These are phyloP conservation scores for Darevskia nairensis DNA, from an alignment of 2,797 vertebrate genomes.

Conservation along the genomic window DNA sequence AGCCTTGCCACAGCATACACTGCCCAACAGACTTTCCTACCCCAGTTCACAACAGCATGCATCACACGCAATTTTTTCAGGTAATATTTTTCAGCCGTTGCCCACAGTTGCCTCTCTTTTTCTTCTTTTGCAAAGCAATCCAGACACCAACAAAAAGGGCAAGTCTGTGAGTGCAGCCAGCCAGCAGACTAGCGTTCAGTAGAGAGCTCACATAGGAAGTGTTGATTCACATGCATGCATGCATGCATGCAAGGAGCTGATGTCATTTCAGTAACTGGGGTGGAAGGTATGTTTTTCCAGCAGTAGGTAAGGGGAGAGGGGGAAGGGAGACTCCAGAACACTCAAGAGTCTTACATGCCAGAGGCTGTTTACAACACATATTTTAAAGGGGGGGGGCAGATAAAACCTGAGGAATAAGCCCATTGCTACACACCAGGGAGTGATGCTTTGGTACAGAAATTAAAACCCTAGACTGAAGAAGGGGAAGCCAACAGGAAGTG, in stretches of 20 bases:
- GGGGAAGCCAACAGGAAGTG: neutral
- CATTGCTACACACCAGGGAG: neutral
- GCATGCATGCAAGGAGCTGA: constrained; percentile 5
- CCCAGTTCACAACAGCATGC: neutral
- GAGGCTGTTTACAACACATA: neutral
- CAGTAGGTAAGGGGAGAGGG: neutral
- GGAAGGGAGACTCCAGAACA: neutral
- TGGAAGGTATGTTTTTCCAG: neutral
- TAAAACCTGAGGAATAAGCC: constrained; percentile 19
- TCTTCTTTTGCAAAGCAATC: neutral
- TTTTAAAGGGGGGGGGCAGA: neutral
- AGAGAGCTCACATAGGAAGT: neutral
- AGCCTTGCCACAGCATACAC: neutral
- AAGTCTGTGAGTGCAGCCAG: neutral
- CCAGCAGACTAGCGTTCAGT: neutral
- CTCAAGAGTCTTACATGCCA: neutral
- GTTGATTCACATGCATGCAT: neutral
- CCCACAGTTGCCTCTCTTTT: no score
- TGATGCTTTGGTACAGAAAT: neutral
- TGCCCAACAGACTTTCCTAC: neutral
- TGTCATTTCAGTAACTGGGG: constrained; percentile 22
- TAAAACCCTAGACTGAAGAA: neutral
- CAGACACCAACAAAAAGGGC: neutral
- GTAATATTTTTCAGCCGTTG: no score
- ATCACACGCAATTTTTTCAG: no score